Base-by-base conservation (phyloP, 2,888 invertebrate species). In the Seira sanloemensis region DNA sequence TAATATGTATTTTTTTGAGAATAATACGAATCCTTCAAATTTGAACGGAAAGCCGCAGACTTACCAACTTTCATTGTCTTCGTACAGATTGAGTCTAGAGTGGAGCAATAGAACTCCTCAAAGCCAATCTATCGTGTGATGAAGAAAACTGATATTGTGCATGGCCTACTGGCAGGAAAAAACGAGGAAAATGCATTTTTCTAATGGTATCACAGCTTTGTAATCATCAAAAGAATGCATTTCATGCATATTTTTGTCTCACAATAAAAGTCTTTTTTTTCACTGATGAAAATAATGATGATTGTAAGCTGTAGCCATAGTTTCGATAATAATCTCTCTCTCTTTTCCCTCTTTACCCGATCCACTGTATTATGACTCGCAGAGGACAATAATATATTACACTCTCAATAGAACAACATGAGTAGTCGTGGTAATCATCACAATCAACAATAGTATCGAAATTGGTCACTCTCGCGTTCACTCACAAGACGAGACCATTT, bases 361-460 rank as follows among this genome's bases (percentile, higher is more conserved):
- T 58, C 7, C 58, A 58, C 58, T 58, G 2, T 58, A 58, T 58
- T 37, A 58, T 58, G 58, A 58, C 58, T 58, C n/a, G 7, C 58
- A 18, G 9, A 58, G 58, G 58, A n/a, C 16, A 18, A 58, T 18
- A 58, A 58, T 58, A n/a, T 18, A 58, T 58, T 37, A 37, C 37
- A 12, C 58, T n/a, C 58, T 16, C 58, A 58, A 58, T 58, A 23
- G 62, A 62, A 62, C 62, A 62, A 78, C 78, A 69, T 62, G 62
- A 71, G 71, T 62, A 65, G 27, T 71, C 78, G 50, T 71, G 71
- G 71, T 78, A 78, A 78, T 78, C n/a, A n/a, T n/a, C 71, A 65
- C 46, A 72, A 78, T 78, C 78, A 78, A 72, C 76, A n/a, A n/a
- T n/a, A n/a, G n/a, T n/a, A 66, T 66, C 46, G 54, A 76, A 76